Evolutionary conservation across 2,888 invertebrate species (phyloP), one percentile per base, ranked within the genome.

Genomic region (Drymonia ruficornis): DNA sequence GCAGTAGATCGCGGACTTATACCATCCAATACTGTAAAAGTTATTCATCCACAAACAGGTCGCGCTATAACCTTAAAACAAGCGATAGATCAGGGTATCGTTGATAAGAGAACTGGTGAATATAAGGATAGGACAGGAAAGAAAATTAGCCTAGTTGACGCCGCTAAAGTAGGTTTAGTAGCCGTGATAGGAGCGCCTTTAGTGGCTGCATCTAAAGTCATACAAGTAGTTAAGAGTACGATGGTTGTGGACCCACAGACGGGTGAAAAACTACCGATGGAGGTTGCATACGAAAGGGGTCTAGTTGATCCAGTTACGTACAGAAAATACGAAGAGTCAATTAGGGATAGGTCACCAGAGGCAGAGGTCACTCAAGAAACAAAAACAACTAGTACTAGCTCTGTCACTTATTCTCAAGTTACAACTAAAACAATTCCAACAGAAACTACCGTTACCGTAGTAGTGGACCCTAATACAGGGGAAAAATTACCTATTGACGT

Each of bases 221-320:
- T 96, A 53, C 95, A 96, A 80, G 93, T 95, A 0, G 94, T 96
- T 5, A 94, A 91, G 65, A 92, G 77, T 62, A 92, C 94, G 4
- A 95, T 96, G 91, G 94, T 96, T 13, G 90, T 94, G 53, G 97
- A 98, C 84, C 97, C 98, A 0, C 94, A 94, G 69, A 96, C 97
- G 0, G 97, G 97, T 3, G 95, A 97, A 78, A 95, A 95, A 76
- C 93, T 97, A 65, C 96, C 96, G 1, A 94, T 97, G 69, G 96
- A 97, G 83, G 95, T 96, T 50, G 98, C 98, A 3, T 94, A 97
- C 65, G 94, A 96, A 78, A 93, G 95, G 59, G 97, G 97, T 8
- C 84, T 96, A 56, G 95, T 98, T 55, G 96, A 94, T 74, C 76
- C 88, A 52, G 76, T 91, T 56, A 94, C 94, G 11, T 93, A 91